Percentiles rank a stretch among this genome's conserved stretches.
These are phyloP conservation scores for Philotrypesis tridentata DNA, from an alignment of 1,140 invertebrate genomes.

Conservation along the genomic window DNA sequence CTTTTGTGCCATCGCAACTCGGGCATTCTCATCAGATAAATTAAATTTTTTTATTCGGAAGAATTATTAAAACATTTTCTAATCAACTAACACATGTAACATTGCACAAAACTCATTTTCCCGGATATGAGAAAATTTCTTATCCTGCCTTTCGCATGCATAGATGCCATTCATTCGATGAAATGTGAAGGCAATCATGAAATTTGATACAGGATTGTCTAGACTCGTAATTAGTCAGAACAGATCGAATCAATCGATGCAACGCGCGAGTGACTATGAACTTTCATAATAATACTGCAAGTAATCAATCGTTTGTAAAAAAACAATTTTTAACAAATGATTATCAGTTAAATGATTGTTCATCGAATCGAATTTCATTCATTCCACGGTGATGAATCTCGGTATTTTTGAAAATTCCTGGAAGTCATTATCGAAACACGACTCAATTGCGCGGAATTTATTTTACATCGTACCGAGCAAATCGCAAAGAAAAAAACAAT, in stretches of 20 bases:
- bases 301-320: background rate
- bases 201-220: constrained; percentile 42
- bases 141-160: constrained; percentile 41
- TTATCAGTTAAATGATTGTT: no score
- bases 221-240: constrained; percentile 43
- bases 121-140: constrained; percentile 16
- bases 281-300: background rate
- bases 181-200: constrained; percentile 42
- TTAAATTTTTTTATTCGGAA: no score
- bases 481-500: constrained; percentile 11
- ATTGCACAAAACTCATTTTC: constrained; percentile 5
- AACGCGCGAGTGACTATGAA: background rate
- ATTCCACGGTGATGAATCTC: no score
- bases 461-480: constrained; percentile 16
- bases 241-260: constrained; percentile 35
- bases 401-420: no score
- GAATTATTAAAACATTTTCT: no score
- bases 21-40: no score
- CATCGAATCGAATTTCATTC: no score
- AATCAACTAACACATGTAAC: background rate
- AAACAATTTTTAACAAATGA: background rate
- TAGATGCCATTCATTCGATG: constrained; percentile 30
- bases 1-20: no score
- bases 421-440: background rate
- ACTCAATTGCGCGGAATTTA: constrained; percentile 1